phyloP scores from a whole-genome alignment of 1,140 invertebrate species.

The Metopolophium dirhodum region DNA sequence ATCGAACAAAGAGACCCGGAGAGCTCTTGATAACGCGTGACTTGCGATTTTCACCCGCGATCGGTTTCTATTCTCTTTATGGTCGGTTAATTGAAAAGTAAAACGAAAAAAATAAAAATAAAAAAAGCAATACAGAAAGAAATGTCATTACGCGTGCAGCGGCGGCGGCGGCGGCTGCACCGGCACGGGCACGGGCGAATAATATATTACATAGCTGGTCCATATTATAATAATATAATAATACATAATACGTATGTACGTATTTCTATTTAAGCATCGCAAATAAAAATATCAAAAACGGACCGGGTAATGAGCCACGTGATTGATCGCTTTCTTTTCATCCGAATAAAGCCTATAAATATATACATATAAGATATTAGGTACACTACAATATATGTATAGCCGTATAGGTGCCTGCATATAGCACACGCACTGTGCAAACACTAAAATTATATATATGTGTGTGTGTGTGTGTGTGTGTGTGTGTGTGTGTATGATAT shows the following conservation, averaged over 20 bases:
- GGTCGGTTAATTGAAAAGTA: constrained; percentile 57
- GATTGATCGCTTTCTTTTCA: constrained; percentile 55
- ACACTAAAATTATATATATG: neutral
- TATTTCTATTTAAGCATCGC: constrained; percentile 39
- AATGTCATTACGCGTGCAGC: constrained; percentile 46
- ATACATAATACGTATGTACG: neutral
- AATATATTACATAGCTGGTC: neutral
- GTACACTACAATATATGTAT: neutral
- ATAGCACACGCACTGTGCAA: neutral
- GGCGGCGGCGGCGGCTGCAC: too few relatives aligned
- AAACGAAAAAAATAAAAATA: constrained; percentile 35
- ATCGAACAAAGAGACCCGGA: constrained; percentile 44
- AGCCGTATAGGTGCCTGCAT: neutral
- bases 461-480: too few relatives aligned
- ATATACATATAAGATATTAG: neutral
- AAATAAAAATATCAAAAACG: constrained; percentile 49
- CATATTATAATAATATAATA: constrained; percentile 5
- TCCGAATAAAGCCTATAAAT: neutral
- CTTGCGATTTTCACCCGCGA: constrained; percentile 57
- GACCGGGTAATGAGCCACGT: constrained; percentile 33
- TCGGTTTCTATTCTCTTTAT: constrained; percentile 57
- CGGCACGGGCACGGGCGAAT: neutral
- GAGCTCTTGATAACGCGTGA: constrained; percentile 56
- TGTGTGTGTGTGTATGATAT: neutral
- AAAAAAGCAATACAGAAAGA: constrained; percentile 39